Evolutionary conservation across 2,888 invertebrate genomes (phyloP), one percentile per base, ranked within the genome.

Genomic region (Nematopogon swammerdamellus): DNA sequence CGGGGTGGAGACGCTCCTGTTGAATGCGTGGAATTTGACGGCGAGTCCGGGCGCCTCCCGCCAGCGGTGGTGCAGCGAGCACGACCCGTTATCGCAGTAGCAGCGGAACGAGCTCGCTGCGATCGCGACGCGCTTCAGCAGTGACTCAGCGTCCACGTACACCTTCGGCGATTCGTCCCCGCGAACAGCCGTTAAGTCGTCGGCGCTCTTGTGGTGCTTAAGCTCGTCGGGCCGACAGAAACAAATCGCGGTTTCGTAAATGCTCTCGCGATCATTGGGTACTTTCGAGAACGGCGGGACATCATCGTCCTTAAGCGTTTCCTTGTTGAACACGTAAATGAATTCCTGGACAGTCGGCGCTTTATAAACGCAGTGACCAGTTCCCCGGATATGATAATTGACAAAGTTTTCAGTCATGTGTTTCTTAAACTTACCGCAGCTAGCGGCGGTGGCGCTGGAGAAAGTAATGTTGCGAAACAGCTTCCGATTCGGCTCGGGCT

Each of bases 201-300:
- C 79, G 20, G 76, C 76, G 57, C 76, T 80, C 46, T 61, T 71
- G 50, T 77, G 76, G 56, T 70, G 67, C 55, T 77, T 77, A 5
- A 67, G 65, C 18, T 70, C 69, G 54, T 58, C 63, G 2, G 72
- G 72, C 54, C 66, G 71, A 62, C 80, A 80, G 57, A 80, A 80
- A 54, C 80, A 80, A 53, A 80, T 74, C 14, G 73, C 73, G n/a
- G 75, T 74, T 64, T 80, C 79, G 57, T 63, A 74, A 58, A 71
- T 71, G 56, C 73, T 73, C 50, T 74, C 69, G 53, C 72, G 64
- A 42, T 64, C 57, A 54, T 66, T 67, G 6, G 66, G 61, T 6
- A 68, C 57, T 61, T 70, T 71, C 11, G 60, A 62, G 55, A 73
- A 71, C 1, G 72, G 69, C 42, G 67, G 63, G 5, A 64, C 64